These are phyloP conservation scores for Drosophila ananassae DNA, from an alignment of 1,140 invertebrate species.

Conservation along the genomic window DNA sequence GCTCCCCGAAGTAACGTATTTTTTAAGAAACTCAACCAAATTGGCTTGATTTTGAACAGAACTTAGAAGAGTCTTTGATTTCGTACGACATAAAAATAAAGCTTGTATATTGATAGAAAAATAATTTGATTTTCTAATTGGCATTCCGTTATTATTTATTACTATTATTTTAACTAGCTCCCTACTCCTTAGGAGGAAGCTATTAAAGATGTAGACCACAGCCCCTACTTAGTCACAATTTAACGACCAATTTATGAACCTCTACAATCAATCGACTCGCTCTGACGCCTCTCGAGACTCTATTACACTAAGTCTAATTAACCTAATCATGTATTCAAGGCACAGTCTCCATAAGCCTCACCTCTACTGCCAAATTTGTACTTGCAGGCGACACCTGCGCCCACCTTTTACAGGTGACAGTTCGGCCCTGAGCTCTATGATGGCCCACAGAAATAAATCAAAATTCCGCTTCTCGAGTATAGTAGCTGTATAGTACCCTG, in stretches of 20 bases:
- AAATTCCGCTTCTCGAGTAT: slow-evolving; percentile 5
- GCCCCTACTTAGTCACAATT: slow-evolving; percentile 8
- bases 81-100: slow-evolving; percentile 60
- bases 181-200: slow-evolving; percentile 1
- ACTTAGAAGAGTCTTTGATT: slow-evolving; percentile 40
- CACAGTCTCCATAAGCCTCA: slow-evolving; percentile 44
- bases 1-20: slow-evolving; percentile 21
- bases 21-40: slow-evolving; percentile 18
- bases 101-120: slow-evolving; percentile 70
- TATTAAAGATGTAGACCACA: background rate
- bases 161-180: slow-evolving; percentile 14
- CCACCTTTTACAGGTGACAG: slow-evolving; percentile 35
- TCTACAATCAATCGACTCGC: slow-evolving; percentile 32
- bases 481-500: slow-evolving; percentile 24
- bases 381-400: slow-evolving; percentile 52
- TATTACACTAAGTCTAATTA: slow-evolving; percentile 20
- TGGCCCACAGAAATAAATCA: background rate
- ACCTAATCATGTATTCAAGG: slow-evolving; percentile 50
- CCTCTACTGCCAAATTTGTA: slow-evolving; percentile 55
- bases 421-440: slow-evolving; percentile 23
- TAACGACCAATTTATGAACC: slow-evolving; percentile 27
- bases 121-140: slow-evolving; percentile 11
- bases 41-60: slow-evolving; percentile 20
- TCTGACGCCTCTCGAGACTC: slow-evolving; percentile 12
- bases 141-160: background rate